Conservation (phyloP, 2,797 vertebrate species). For the Falco columbarius region DNA sequence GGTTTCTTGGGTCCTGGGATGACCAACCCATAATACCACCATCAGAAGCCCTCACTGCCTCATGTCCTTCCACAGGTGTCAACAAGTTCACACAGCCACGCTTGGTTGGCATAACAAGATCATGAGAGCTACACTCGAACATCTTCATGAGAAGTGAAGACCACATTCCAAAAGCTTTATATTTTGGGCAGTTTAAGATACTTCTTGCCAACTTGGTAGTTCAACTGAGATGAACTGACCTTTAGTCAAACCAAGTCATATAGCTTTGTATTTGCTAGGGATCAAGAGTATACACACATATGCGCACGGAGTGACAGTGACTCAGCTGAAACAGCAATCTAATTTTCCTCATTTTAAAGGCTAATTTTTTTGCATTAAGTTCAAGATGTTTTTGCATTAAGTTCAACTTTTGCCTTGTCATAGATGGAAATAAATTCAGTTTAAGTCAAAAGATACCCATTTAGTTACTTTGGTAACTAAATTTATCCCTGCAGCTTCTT, state of each 20-base stretch:
- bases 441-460: not conserved
- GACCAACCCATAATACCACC: not conserved
- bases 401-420: not conserved
- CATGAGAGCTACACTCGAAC: not conserved
- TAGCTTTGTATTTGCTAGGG: not conserved
- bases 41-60: not conserved
- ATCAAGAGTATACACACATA: not conserved
- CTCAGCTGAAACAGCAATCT: not conserved
- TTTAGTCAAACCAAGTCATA: not conserved
- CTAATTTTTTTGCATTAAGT: not conserved
- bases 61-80: accelerated
- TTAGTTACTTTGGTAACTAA: not conserved
- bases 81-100: not conserved
- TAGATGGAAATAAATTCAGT: not conserved
- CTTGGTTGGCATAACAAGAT: not conserved
- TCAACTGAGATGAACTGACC: not conserved
- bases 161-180: not conserved
- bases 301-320: not conserved
- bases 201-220: not conserved
- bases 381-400: not conserved
- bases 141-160: not conserved
- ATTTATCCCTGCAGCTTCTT: not conserved
- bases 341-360: not conserved
- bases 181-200: not conserved
- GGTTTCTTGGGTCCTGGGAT: not conserved